Conservation (phyloP, 2,888 invertebrate species). For the Tholera decimalis region DNA sequence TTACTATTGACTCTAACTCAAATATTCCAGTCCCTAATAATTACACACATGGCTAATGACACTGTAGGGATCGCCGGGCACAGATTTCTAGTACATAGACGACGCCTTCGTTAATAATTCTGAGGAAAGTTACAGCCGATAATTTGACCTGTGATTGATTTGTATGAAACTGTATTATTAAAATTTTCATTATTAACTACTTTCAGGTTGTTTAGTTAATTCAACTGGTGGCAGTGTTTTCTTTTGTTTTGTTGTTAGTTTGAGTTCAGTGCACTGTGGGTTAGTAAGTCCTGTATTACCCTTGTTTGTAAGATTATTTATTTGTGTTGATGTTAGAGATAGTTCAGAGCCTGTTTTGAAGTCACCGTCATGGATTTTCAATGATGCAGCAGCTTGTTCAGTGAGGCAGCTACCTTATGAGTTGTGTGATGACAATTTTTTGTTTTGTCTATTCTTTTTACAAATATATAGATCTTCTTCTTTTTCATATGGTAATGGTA, state of each 20-base stretch:
- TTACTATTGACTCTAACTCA: slow-evolving; percentile 6
- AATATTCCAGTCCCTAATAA: slow-evolving; percentile 25
- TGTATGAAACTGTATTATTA: slow-evolving; percentile 3
- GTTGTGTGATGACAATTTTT: too few relatives aligned
- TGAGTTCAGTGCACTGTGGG: slow-evolving; percentile 8
- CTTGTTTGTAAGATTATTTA: too few relatives aligned
- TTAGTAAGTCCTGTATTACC: background rate
- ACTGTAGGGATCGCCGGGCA: background rate
- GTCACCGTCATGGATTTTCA: too few relatives aligned
- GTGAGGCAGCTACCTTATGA: too few relatives aligned
- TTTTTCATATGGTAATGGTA: too few relatives aligned
- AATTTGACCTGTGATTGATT: slow-evolving; percentile 27
- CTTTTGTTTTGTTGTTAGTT: background rate
- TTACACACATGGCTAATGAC: slow-evolving; percentile 30
- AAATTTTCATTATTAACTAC: slow-evolving; percentile 17
- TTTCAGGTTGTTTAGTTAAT: background rate
- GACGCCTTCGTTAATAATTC: slow-evolving; percentile 48
- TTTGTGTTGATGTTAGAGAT: too few relatives aligned
- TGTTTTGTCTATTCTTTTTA: too few relatives aligned
- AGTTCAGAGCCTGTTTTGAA: too few relatives aligned
- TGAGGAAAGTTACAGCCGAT: background rate
- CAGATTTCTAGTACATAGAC: slow-evolving; percentile 35
- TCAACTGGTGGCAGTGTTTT: background rate
- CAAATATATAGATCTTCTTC: too few relatives aligned
- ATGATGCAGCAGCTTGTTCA: too few relatives aligned